Conservation (phyloP, 1,140 invertebrate species). For the Laupala kohalensis region DNA sequence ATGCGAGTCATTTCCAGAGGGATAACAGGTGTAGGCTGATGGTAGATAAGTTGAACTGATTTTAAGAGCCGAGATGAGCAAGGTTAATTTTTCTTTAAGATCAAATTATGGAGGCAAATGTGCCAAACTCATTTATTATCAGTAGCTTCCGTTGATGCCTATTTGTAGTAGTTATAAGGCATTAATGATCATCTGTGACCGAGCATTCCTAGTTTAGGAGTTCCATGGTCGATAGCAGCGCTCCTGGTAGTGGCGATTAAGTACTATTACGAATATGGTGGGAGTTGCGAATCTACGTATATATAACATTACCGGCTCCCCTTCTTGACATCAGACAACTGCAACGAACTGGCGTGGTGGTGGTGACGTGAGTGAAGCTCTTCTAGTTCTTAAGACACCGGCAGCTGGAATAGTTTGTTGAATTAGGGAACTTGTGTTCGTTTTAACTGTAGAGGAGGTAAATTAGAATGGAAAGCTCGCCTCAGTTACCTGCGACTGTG, state of each 20-base stretch:
- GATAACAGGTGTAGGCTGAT: too few species aligned
- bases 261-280: not conserved
- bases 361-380: not conserved
- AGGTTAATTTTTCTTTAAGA: too few species aligned
- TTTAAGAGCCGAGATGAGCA: too few species aligned
- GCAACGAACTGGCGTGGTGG: not conserved
- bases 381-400: not conserved
- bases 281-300: not conserved
- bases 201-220: not conserved
- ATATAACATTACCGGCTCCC: not conserved
- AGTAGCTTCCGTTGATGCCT: too few species aligned
- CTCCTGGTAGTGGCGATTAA: not conserved
- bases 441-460: too few species aligned
- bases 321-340: constrained; percentile 17
- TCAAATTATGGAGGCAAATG: too few species aligned
- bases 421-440: not conserved
- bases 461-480: not conserved
- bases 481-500: not conserved
- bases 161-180: too few species aligned
- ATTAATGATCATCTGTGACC: too few species aligned
- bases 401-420: not conserved
- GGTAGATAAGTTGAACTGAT: too few species aligned
- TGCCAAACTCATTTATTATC: too few species aligned
- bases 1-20: too few species aligned
- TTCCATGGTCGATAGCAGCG: not conserved